phyloP scores from a whole-genome alignment of 2,113 vertebrate genomes.

The Sapayoa aenigma region DNA sequence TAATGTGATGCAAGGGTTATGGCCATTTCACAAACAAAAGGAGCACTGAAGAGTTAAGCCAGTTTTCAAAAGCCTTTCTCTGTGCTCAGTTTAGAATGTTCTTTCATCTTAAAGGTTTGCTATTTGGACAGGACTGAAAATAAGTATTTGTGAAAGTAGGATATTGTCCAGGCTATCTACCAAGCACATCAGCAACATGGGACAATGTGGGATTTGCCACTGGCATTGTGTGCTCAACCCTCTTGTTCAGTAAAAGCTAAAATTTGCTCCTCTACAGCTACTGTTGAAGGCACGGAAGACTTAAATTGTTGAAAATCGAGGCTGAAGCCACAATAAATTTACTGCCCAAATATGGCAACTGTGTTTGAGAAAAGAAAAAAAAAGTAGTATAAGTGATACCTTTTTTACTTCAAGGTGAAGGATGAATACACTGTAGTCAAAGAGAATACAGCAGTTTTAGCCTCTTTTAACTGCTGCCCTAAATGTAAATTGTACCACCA shows the following conservation, averaged over 20 bases:
- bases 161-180: neutral
- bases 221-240: neutral
- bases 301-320: neutral
- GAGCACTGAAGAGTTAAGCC: conserved; percentile 1
- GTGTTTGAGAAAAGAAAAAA: neutral
- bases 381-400: neutral
- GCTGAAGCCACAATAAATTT: neutral
- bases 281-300: neutral
- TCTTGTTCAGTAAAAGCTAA: neutral
- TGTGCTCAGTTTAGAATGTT: neutral
- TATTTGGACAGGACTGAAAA: neutral
- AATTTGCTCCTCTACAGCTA: neutral
- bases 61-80: neutral
- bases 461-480: neutral
- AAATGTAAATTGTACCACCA: neutral
- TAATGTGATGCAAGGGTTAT: neutral
- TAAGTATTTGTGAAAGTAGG: neutral
- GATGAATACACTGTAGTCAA: neutral
- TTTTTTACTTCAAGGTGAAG: neutral
- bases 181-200: neutral
- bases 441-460: neutral
- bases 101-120: neutral
- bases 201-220: neutral
- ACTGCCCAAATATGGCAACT: neutral
- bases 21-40: neutral